Evolutionary conservation across 2,113 vertebrate genomes (phyloP).

Genomic region (Numida meleagris): DNA sequence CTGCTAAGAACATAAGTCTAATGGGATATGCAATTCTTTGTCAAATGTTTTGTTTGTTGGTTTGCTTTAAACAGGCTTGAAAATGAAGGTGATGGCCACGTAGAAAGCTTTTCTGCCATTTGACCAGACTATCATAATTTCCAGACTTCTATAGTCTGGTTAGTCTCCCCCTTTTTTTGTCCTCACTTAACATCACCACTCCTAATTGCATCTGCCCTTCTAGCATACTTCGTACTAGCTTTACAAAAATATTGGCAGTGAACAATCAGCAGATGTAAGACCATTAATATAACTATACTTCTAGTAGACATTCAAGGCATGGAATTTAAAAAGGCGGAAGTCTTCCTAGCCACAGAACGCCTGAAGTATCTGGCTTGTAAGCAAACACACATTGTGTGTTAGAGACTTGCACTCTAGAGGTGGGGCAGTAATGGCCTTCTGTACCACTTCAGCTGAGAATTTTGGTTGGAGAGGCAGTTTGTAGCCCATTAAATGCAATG

Average conservation of each 20-base stretch:
- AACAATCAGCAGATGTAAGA: background rate
- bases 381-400: background rate
- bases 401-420: background rate
- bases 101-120: background rate
- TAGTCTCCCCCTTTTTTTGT: background rate
- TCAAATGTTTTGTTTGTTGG: background rate
- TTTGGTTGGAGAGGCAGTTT: background rate
- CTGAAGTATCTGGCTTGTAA: background rate
- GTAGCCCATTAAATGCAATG: background rate
- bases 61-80: conserved; percentile 10
- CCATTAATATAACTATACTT: background rate
- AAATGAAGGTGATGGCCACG: background rate
- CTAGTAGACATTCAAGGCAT: background rate
- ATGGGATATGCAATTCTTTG: background rate
- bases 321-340: background rate
- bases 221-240: background rate
- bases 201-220: background rate
- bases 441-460: background rate
- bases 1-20: background rate
- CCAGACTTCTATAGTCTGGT: background rate
- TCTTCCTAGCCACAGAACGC: background rate
- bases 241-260: background rate
- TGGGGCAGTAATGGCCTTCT: background rate
- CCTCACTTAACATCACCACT: background rate
- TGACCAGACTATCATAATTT: background rate